These are phyloP conservation scores for Thinocorus orbignyianus DNA, from an alignment of 2,113 vertebrate genomes.

Conservation along the genomic window DNA sequence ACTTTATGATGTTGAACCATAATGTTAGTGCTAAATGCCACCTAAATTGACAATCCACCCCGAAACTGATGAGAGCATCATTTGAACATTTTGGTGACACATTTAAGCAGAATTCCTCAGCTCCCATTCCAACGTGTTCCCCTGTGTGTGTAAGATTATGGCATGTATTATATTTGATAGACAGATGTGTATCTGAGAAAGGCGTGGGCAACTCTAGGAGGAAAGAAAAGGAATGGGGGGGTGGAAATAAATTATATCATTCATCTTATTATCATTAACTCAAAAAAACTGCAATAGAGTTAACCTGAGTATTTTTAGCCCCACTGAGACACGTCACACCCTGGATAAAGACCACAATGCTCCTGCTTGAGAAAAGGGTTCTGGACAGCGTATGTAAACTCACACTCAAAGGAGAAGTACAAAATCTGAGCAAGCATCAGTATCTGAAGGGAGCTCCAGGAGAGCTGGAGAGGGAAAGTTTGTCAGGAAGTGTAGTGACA, in stretches of 20 bases:
- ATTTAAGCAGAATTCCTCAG: neutral
- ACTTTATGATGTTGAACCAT: neutral
- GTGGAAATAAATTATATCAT: neutral
- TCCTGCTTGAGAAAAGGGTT: neutral
- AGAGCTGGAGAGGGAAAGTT: too few species aligned
- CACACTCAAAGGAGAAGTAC: neutral
- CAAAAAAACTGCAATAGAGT: neutral
- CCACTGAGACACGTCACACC: neutral
- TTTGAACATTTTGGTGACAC: conserved; percentile 18
- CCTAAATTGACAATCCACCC: neutral
- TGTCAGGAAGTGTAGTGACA: too few species aligned
- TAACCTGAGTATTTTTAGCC: neutral
- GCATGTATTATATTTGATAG: neutral
- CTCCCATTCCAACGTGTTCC: conserved; percentile 38
- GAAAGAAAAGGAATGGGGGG: neutral
- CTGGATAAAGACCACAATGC: neutral
- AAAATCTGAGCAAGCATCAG: neutral
- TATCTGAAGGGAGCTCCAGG: too few species aligned
- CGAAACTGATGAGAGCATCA: neutral
- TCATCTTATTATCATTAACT: neutral
- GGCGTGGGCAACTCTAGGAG: neutral
- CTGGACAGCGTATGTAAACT: neutral
- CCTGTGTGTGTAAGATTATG: neutral
- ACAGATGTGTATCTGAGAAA: neutral
- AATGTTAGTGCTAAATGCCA: neutral